phyloP scores from a whole-genome alignment of 2,888 invertebrate species.

The Kryphioiulus occultus region DNA sequence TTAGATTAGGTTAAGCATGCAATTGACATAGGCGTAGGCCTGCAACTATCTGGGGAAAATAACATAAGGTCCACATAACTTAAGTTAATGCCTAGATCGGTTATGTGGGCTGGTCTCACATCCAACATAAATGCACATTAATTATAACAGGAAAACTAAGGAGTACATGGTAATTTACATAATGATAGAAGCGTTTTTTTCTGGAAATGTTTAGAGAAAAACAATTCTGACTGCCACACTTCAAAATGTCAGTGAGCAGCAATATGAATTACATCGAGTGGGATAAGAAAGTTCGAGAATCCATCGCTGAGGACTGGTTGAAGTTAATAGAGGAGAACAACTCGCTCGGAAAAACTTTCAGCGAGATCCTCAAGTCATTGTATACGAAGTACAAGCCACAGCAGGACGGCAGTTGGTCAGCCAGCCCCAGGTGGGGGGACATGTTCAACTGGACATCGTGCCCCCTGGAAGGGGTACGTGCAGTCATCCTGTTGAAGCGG shows the following conservation, averaged over 20 bases:
- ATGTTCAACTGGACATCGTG: conserved; percentile 35
- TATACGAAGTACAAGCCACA: neutral
- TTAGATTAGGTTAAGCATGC: too few relatives aligned
- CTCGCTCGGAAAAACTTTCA: neutral
- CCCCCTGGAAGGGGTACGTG: neutral
- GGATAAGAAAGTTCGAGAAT: neutral
- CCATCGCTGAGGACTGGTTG: neutral
- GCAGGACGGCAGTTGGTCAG: neutral
- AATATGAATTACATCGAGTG: neutral
- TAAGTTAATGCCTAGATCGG: too few relatives aligned
- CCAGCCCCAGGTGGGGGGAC: neutral
- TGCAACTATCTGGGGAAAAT: too few relatives aligned
- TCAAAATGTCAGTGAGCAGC: neutral
- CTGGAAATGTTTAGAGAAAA: too few relatives aligned
- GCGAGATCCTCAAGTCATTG: neutral
- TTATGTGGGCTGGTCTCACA: too few relatives aligned
- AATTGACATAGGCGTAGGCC: too few relatives aligned
- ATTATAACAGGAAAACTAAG: too few relatives aligned
- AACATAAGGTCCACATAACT: too few relatives aligned
- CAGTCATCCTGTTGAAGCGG: neutral
- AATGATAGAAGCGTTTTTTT: too few relatives aligned
- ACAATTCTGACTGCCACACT: too few relatives aligned
- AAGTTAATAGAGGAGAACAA: neutral
- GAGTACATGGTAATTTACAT: too few relatives aligned
- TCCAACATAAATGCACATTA: too few relatives aligned